Conservation (phyloP, 2,888 invertebrate genomes). For the Tetanocera ferruginea region DNA sequence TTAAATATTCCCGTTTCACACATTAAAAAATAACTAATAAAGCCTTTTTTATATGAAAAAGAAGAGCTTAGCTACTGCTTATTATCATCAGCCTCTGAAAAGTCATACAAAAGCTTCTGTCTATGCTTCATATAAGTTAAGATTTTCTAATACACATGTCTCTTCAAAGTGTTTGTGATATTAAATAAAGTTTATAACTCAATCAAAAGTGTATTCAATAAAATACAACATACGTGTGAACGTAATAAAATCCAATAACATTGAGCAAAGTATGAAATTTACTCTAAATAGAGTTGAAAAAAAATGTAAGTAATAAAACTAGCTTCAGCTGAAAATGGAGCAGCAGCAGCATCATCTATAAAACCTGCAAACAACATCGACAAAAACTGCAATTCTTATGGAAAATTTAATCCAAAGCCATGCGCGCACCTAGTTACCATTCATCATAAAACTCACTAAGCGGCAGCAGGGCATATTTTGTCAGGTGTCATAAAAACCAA, state of each 20-base stretch:
- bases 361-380: neutral
- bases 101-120: neutral
- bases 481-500: constrained; percentile 67
- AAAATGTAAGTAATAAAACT: neutral
- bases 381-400: neutral
- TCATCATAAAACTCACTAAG: constrained; percentile 11
- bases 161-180: neutral
- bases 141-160: too few species aligned
- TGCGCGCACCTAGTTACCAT: constrained; percentile 14
- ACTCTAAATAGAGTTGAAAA: neutral
- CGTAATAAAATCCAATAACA: too few species aligned
- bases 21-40: too few species aligned
- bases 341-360: neutral
- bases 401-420: constrained; percentile 5
- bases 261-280: too few species aligned
- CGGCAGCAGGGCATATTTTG: constrained; percentile 59
- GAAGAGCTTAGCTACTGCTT: neutral
- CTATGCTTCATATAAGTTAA: neutral
- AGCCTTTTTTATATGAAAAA: neutral
- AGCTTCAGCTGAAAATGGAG: neutral
- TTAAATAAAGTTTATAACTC: neutral
- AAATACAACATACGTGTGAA: too few species aligned
- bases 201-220: neutral
- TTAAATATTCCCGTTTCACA: neutral
- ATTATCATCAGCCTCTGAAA: neutral